These are phyloP conservation scores for Bombus affinis DNA, from an alignment of 1,140 invertebrate genomes.

Conservation along the genomic window DNA sequence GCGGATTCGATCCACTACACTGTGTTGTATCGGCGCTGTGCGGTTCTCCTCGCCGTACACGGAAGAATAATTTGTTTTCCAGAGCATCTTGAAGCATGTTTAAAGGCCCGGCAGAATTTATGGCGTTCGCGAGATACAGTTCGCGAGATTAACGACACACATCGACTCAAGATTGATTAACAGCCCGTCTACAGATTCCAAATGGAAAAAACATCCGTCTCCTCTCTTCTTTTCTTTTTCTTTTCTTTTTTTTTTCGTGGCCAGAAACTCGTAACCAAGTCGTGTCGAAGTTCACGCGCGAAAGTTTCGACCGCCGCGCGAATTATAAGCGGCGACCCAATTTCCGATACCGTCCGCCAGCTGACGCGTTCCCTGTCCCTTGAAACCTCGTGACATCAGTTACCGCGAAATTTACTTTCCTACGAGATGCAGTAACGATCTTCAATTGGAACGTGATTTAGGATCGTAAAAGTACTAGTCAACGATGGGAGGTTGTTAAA, in stretches of 20 bases:
- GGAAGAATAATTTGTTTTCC: slow-evolving; percentile 24
- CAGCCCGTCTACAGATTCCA: background rate
- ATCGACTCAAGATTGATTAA: slow-evolving; percentile 29
- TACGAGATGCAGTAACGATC: too few species aligned
- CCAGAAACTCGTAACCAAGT: background rate
- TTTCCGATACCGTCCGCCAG: background rate
- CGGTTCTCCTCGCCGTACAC: background rate
- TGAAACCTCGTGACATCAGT: background rate
- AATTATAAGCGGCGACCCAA: slow-evolving; percentile 1
- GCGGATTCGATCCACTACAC: background rate
- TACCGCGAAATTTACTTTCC: slow-evolving; percentile 2
- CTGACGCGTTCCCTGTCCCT: background rate
- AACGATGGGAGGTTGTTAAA: background rate
- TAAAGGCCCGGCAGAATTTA: slow-evolving; percentile 11
- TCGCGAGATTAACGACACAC: slow-evolving; percentile 20
- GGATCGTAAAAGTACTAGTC: too few species aligned
- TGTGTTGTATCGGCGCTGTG: background rate
- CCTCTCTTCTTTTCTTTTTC: background rate
- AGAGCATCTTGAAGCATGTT: slow-evolving; percentile 1
- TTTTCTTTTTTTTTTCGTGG: too few species aligned
- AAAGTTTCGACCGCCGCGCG: too few species aligned
- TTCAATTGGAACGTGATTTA: too few species aligned
- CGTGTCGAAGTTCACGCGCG: background rate
- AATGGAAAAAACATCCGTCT: slow-evolving; percentile 1
- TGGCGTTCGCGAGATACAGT: slow-evolving; percentile 4